Evolutionary conservation across 2,888 invertebrate species (phyloP), one percentile per base, ranked within the genome.

Genomic region (Onthophagus sagittarius): DNA sequence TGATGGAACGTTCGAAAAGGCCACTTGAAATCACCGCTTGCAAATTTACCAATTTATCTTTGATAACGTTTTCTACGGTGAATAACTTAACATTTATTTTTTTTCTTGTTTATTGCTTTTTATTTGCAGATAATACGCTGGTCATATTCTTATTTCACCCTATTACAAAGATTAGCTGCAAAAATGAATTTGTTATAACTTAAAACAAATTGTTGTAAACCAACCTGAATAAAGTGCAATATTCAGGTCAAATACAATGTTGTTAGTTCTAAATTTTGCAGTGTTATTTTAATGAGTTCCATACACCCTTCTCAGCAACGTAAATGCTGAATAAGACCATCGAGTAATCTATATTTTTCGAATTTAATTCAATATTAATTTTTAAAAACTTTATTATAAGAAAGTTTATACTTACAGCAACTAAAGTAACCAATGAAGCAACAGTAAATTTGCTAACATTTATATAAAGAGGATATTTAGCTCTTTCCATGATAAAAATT

Each of bases 1-100:
- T 81, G 14, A 80, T 79, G 78, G 80, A 81, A 76, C 71, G 80
- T 33, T 76, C 79, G 9, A 80, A 78, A 74, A 76, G 78, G 23
- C 80, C 80, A 9, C 62, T 80, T 15, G 72, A 75, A 62, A 72
- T 81, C 63, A 81, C 79, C 1, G 79, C 80, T 5, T 78, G 79
- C 62, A 79, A 80, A 73, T 80, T 81, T 74, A 74, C 79, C 6
- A 74, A 74, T 67, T 73, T 81, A 14, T 81, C 81, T 11, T 73
- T 81, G 64, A 64, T 75, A 7, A 53, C 39, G 9, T 53, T 53
- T 53, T 53, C 39, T 53, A 53, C 39, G 11, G 39, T 53, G 11
- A 53, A 11, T 67, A 5, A 23, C 15, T 64, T n/a, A 7, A 7
- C 0, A 11, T 15, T 13, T 15, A 14, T 64, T 5, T 64, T 13